phyloP scores from a whole-genome alignment of 2,797 vertebrate species.

The Danio tinwini region DNA sequence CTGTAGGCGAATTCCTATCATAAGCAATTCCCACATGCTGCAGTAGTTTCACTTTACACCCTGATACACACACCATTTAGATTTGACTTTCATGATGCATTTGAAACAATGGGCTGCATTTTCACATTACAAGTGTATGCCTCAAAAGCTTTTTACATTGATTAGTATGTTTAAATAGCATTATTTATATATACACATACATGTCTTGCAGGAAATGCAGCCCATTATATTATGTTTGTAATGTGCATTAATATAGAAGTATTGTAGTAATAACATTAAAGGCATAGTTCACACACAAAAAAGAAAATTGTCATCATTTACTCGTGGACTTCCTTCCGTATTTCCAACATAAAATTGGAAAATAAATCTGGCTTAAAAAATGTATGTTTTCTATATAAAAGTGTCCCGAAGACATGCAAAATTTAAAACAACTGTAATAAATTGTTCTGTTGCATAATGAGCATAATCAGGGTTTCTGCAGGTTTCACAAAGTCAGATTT shows the following conservation, averaged over 20 bases:
- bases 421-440: too few species aligned
- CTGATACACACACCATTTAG: constrained; percentile 12
- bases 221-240: constrained; percentile 14
- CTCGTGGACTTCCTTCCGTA: neutral
- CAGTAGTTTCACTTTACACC: neutral
- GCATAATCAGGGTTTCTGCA: too few species aligned
- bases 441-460: too few species aligned
- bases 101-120: constrained; percentile 27
- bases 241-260: constrained; percentile 11
- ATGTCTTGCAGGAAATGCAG: constrained; percentile 13
- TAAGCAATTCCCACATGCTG: constrained; percentile 1
- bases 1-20: constrained; percentile 16
- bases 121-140: constrained; percentile 34
- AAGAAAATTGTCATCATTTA: neutral
- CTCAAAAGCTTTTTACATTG: neutral
- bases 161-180: neutral
- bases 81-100: constrained; percentile 22
- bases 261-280: constrained; percentile 38
- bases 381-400: too few species aligned
- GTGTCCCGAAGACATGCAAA: too few species aligned
- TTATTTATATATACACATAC: neutral
- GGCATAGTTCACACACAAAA: constrained; percentile 11
- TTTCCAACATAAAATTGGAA: neutral
- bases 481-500: too few species aligned
- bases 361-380: too few species aligned